These are phyloP conservation scores for Struthidea cinerea DNA, from an alignment of 2,113 vertebrate species.

Conservation along the genomic window DNA sequence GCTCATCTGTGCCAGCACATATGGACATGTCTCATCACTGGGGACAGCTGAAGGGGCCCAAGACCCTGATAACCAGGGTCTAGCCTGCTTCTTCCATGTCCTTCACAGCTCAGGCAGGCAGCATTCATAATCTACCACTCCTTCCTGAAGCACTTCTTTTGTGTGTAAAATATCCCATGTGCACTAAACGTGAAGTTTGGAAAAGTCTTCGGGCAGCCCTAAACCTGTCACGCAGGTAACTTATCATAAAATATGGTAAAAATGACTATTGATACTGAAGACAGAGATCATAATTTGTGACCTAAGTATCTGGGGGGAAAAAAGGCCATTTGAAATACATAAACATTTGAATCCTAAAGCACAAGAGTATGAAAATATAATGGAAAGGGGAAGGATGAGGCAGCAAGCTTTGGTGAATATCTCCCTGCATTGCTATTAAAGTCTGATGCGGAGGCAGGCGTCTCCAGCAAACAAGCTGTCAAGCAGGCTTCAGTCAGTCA, in stretches of 20 bases:
- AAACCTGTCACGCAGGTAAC: background rate
- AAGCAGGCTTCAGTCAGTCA: conserved; percentile 23
- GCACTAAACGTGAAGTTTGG: background rate
- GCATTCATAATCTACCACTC: background rate
- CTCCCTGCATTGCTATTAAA: background rate
- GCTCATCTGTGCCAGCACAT: conserved; percentile 3
- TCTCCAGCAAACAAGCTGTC: conserved; percentile 36
- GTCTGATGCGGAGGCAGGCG: conserved; percentile 1
- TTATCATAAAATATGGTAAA: background rate
- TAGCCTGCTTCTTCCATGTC: background rate
- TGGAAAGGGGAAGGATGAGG: background rate
- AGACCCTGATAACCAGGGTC: background rate
- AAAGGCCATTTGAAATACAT: background rate
- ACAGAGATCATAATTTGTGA: background rate
- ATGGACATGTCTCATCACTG: background rate
- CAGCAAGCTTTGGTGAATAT: background rate
- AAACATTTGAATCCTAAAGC: background rate
- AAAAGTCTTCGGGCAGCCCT: background rate
- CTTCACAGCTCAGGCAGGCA: background rate
- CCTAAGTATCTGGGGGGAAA: background rate
- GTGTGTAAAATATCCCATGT: background rate
- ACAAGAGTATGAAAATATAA: background rate
- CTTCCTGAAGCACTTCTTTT: background rate
- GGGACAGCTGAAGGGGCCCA: background rate
- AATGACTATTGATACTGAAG: background rate